Base-by-base conservation (phyloP, 2,113 vertebrate species). In the Siphamia tubifer region DNA sequence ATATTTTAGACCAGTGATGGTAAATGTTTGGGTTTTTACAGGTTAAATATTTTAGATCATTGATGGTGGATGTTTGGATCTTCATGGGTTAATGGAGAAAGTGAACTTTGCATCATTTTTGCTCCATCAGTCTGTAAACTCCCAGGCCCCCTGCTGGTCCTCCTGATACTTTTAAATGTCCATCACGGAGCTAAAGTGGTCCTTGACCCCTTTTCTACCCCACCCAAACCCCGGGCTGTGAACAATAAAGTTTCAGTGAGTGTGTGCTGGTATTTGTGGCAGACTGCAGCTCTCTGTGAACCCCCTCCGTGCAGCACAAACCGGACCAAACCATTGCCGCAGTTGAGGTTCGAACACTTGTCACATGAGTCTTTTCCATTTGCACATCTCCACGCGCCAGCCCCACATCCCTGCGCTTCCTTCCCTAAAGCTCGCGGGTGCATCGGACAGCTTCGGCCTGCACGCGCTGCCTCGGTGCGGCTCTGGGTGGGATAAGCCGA, bases 251-350 rank as follows among this genome's bases (percentile, higher is more conserved):
- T 83, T 86, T 38, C 57, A 65, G 70, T 64, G 3, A 36, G 69
- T 77, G 83, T 75, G 85, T 88, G 74, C 70, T 85, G 82, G 85
- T 85, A 86, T 89, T 83, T 83, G 49, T 81, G 61, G 81, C 83
- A 84, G 79, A 87, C 90, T 90, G 92, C 92, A 90, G 87, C 88
- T 83, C 74, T 7, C 53, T 21, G 73, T 54, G 44, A 74, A 48
- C 85, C 80, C 72, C 81, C 87, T 58, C 79, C 70, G 53, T 60
- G 60, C 86, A 70, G 88, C 86, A 89, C 87, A 81, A 88, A 91
- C 47, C 78, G 89, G 93, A 89, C 74, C 76, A 45, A 93, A 93
- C 91, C 92, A 92, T 88, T 92, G 44, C 53, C 25, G 81, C 73
- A 65, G 75, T 81, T 77, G 61, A 68, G 87, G 84, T 86, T 87